Evolutionary conservation across 2,888 invertebrate genomes (phyloP).

Genomic region (Thecocarcelia acutangulata): DNA sequence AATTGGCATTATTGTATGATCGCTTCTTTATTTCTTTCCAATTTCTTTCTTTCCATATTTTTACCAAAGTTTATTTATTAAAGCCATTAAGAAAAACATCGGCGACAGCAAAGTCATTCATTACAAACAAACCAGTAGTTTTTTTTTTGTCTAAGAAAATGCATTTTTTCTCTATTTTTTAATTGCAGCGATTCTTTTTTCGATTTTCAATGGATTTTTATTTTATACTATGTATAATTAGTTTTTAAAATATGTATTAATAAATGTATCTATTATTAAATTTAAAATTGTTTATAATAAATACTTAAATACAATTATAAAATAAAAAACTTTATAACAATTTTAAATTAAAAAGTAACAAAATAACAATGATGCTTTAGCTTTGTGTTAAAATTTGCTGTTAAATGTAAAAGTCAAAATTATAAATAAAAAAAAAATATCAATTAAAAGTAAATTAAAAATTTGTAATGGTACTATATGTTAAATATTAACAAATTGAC

Average conservation of each 20-base stretch:
- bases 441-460: constrained; percentile 45
- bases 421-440: constrained; percentile 69
- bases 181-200: too few species aligned
- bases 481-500: constrained; percentile 68
- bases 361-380: constrained; percentile 78
- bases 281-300: constrained; percentile 40
- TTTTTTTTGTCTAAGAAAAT: too few species aligned
- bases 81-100: too few species aligned
- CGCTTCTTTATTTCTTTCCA: too few species aligned
- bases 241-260: constrained; percentile 10
- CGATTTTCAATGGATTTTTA: too few species aligned
- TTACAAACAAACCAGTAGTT: too few species aligned
- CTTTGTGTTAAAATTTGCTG: constrained; percentile 82
- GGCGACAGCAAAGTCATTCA: too few species aligned
- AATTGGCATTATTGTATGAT: too few species aligned
- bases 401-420: constrained; percentile 79
- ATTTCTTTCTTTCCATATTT: too few species aligned
- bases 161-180: too few species aligned
- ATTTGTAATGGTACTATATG: constrained; percentile 64
- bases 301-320: constrained; percentile 55
- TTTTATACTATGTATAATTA: not conserved
- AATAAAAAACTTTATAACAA: constrained; percentile 65
- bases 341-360: constrained; percentile 58
- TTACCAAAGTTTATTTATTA: not conserved
- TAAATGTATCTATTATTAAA: constrained; percentile 33